Conservation (phyloP, 1,140 invertebrate genomes). For the Himalopsyche phryganea region DNA sequence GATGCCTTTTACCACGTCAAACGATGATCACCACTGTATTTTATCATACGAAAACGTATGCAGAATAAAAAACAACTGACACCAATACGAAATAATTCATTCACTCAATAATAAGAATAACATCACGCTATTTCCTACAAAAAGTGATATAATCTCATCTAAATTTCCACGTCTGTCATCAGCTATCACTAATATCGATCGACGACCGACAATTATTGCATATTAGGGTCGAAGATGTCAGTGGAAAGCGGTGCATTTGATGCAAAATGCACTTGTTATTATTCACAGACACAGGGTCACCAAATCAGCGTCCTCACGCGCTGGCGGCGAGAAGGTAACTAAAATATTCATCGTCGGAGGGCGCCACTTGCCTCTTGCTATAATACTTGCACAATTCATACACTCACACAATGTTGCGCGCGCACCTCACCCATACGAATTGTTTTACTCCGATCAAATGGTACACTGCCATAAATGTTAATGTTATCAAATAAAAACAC, state of each 20-base stretch:
- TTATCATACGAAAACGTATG: too few species aligned
- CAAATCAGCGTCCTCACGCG: slow-evolving; percentile 12
- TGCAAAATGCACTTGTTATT: slow-evolving; percentile 17
- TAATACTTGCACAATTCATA: slow-evolving; percentile 19
- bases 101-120: too few species aligned
- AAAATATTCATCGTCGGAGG: slow-evolving; percentile 10
- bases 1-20: too few species aligned
- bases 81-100: too few species aligned
- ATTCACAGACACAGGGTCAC: slow-evolving; percentile 14
- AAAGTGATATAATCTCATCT: too few species aligned
- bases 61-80: too few species aligned
- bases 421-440: slow-evolving; percentile 5
- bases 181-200: too few species aligned
- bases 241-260: slow-evolving; percentile 20
- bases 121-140: too few species aligned
- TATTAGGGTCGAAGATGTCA: slow-evolving; percentile 15
- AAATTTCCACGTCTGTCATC: too few species aligned
- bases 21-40: too few species aligned
- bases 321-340: slow-evolving; percentile 22
- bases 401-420: slow-evolving; percentile 4
- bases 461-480: too few species aligned
- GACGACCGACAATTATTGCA: slow-evolving; percentile 3
- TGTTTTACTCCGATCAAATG: not conserved
- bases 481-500: not conserved
- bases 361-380: slow-evolving; percentile 2